Evolutionary conservation across 2,888 invertebrate species (phyloP), one percentile per base, ranked within the genome.

Genomic region (Liposcelis brunnea): DNA sequence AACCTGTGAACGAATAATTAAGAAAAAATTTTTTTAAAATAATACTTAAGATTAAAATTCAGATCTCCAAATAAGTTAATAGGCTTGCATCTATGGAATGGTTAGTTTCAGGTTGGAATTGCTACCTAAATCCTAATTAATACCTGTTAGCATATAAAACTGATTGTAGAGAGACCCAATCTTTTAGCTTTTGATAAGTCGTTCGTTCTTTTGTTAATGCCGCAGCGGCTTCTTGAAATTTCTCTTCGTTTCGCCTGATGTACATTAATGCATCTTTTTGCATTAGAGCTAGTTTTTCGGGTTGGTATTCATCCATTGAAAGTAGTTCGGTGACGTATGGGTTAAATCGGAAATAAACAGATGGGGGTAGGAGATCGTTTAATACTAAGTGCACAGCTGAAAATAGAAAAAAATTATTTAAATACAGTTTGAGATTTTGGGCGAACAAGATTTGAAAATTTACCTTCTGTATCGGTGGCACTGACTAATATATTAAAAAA

Each of bases 401-500:
- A 53, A 52, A 21, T 56, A 51, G 42, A 43, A 45, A 21, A 48
- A 12, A 47, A 47, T 16, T n/a, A 50, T 33, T 40, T 34, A 31
- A 19, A 48, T 44, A 47, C 43, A 33, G 16, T 12, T 36, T 33
- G 8, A 32, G 10, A 10, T 10, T 10, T n/a, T 32, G n/a, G 32
- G n/a, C 32, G 32, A 32, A 15, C 31, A 37, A 48, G 14, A 26
- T 26, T 26, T 26, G 2, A 12, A 31, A 45, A 34, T 55, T 52
- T 59, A 80, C 82, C 78, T 72, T 87, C 86, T 8, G 86, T 87
- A 57, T 87, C 86, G 1, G 86, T 86, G 5, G 87, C 87, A 51
- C 82, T 83, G 58, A 85, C 84, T 33, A 87, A 64, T 44, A 87
- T 80, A 61, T 80, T 81, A 54, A 75, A 68, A 55, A 89, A 77